Base-by-base conservation (phyloP, 2,888 invertebrate genomes). In the Marronus borbonicus region DNA sequence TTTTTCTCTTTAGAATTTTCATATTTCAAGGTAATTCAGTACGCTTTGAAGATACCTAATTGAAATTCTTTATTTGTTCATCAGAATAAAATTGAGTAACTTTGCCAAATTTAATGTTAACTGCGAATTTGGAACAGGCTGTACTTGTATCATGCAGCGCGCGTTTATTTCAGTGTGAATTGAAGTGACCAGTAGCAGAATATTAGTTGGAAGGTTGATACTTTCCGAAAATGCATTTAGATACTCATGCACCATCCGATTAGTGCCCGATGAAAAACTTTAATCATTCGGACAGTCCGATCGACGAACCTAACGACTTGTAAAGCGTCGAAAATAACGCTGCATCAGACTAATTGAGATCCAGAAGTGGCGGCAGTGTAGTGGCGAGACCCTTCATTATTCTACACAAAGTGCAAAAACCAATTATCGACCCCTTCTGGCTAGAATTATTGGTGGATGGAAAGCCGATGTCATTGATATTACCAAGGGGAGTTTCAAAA, bases 391-490 rank as follows among this genome's bases (percentile, higher is more conserved):
- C 31, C 77, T 77, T 72, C 72, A 77, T 77, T 77, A 49, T 69
- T 49, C 72, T 31, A 62, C 72, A 65, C 58, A 72, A 79, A 80
- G 81, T 81, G 80, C 80, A 81, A 81, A 81, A 81, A 80, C 77
- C 80, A 81, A 80, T 81, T 80, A 81, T 79, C 78, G 78, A 64
- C 78, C 74, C 78, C 75, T 60, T 17, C 72, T 20, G 49, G 31
- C 49, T n/a, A 65, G 58, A 74, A 75, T 78, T 78, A 75, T 78
- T 77, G 79, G 78, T 70, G 79, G 76, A 85, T 84, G 84, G 84
- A 85, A 83, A 84, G 82, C 82, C 81, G 84, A 83, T 84, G 84
- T 85, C 83, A 83, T 83, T 83, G 84, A 84, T 85, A 85, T 84
- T 82, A 83, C 84, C 81, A 81, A 82, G 83, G 84, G 84, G 83